phyloP scores from a whole-genome alignment of 1,140 invertebrate species.

The Papilio xuthus region DNA sequence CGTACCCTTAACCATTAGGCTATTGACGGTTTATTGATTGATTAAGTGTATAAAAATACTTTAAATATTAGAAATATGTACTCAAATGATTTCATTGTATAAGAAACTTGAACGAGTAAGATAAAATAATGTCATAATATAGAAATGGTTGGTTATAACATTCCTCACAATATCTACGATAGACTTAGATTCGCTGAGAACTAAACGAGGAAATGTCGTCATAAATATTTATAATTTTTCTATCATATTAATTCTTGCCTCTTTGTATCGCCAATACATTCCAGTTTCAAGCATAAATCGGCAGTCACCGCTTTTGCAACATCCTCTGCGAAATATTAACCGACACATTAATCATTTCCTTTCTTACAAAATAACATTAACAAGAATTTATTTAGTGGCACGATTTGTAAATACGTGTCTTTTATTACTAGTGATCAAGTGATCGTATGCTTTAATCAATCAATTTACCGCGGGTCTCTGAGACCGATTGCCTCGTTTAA shows the following conservation, averaged over 20 bases:
- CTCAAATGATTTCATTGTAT: no score
- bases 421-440: neutral
- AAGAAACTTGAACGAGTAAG: no score
- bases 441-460: no score
- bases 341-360: constrained; percentile 17
- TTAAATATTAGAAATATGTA: no score
- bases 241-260: neutral
- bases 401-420: neutral
- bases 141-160: neutral
- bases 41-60: no score
- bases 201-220: neutral
- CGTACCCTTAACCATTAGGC: no score
- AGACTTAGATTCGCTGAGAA: neutral
- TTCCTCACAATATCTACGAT: neutral
- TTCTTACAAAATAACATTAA: constrained; percentile 26
- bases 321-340: constrained; percentile 11
- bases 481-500: no score
- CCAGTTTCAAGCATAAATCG: neutral
- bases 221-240: neutral
- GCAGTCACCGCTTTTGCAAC: constrained; percentile 12
- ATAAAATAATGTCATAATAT: no score
- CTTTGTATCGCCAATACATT: neutral
- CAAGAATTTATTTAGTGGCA: constrained; percentile 9
- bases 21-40: no score
- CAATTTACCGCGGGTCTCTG: no score